Conservation (phyloP, 2,113 vertebrate genomes). For the Apteryx mantelli region DNA sequence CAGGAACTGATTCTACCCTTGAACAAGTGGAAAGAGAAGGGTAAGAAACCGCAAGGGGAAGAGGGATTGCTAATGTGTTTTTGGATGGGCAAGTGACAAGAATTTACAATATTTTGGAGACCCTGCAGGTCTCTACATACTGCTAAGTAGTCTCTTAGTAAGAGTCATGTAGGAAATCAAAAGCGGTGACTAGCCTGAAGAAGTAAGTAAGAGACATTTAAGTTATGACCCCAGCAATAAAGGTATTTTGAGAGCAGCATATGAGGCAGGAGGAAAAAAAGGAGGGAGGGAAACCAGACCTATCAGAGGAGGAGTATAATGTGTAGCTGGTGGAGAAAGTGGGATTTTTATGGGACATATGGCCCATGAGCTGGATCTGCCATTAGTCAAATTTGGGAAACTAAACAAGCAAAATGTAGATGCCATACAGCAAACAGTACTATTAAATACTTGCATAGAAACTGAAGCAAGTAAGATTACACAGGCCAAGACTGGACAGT, state of each 20-base stretch:
- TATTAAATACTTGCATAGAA: background rate
- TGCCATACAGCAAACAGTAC: background rate
- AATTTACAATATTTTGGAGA: background rate
- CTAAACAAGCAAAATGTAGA: background rate
- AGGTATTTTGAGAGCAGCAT: background rate
- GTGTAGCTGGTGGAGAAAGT: background rate
- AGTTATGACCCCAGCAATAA: background rate
- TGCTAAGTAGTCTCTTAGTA: too few relatives aligned
- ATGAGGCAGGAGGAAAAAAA: background rate
- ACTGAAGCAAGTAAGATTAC: background rate
- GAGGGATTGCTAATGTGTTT: background rate
- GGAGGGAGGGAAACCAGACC: background rate
- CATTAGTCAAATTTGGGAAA: background rate
- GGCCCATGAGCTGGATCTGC: background rate
- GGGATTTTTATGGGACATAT: background rate
- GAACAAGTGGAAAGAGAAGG: background rate
- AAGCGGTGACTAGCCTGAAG: background rate
- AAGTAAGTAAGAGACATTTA: background rate
- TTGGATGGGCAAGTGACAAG: background rate
- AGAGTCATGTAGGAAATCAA: background rate
- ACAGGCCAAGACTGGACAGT: background rate
- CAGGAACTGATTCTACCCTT: background rate
- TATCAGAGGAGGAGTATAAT: background rate
- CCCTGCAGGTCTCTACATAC: too few relatives aligned
- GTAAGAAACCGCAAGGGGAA: background rate